Evolutionary conservation across 1,140 invertebrate species (phyloP).

Genomic region (Trichogramma pretiosum): DNA sequence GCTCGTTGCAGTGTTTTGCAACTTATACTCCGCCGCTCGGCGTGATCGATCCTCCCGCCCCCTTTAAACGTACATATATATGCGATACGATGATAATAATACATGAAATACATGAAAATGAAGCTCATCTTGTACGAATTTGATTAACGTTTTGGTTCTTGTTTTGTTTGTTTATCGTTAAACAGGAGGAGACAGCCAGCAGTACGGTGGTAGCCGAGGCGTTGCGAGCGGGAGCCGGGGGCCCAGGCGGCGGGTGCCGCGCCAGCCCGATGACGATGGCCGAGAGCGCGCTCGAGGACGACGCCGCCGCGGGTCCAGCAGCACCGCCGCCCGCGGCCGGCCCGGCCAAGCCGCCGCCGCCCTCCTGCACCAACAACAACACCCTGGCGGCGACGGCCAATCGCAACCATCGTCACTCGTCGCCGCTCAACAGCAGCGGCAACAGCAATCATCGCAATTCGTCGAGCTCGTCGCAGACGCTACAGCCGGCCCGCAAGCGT

Average conservation of each 20-base stretch:
- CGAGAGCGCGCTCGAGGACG: conserved; percentile 53
- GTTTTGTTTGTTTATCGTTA: conserved; percentile 26
- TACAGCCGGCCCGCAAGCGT: conserved; percentile 50
- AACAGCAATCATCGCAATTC: conserved; percentile 1
- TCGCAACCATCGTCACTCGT: conserved; percentile 47
- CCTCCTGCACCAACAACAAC: conserved; percentile 47
- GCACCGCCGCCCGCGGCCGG: too few relatives aligned
- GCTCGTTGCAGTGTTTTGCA: too few relatives aligned
- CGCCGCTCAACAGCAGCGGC: neutral
- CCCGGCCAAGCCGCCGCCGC: conserved; percentile 41
- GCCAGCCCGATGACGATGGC: conserved; percentile 58
- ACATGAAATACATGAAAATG: too few relatives aligned
- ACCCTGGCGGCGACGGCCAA: conserved; percentile 53
- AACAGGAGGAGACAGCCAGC: conserved; percentile 39
- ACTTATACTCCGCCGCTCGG: too few relatives aligned
- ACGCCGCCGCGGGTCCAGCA: conserved; percentile 43
- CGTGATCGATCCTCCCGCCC: too few relatives aligned
- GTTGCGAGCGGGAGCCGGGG: conserved; percentile 33
- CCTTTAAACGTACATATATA: too few relatives aligned
- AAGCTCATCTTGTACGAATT: too few relatives aligned
- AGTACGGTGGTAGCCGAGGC: conserved; percentile 43
- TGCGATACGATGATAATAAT: too few relatives aligned
- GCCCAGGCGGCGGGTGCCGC: conserved; percentile 52
- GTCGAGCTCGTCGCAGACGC: conserved; percentile 1
- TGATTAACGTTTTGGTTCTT: too few relatives aligned